Evolutionary conservation across 2,888 invertebrate genomes (phyloP).

Genomic region (Drosophila tanythrix): DNA sequence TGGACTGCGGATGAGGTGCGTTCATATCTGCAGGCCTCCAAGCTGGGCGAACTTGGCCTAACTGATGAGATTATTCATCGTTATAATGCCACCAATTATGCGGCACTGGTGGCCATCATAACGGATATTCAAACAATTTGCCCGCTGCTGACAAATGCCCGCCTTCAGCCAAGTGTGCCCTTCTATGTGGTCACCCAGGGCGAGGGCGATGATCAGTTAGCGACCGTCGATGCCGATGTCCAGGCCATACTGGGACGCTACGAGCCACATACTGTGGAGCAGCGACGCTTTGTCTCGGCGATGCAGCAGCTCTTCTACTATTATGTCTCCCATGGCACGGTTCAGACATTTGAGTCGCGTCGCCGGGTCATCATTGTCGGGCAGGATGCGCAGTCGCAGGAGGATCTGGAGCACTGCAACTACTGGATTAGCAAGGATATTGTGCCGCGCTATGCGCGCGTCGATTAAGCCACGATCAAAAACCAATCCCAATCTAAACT

Average conservation of each 20-base stretch:
- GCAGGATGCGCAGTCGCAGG: slow-evolving; percentile 89
- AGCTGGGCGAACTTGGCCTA: slow-evolving; percentile 88
- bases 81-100: slow-evolving; percentile 89
- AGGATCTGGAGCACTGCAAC: slow-evolving; percentile 90
- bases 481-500: background rate
- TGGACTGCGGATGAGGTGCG: slow-evolving; percentile 89
- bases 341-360: slow-evolving; percentile 87
- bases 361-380: slow-evolving; percentile 88
- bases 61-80: slow-evolving; percentile 88
- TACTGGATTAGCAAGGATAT: slow-evolving; percentile 91
- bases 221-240: slow-evolving; percentile 89
- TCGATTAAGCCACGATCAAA: slow-evolving; percentile 87
- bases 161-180: slow-evolving; percentile 88
- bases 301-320: slow-evolving; percentile 94
- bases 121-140: slow-evolving; percentile 92
- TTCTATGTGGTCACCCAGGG: slow-evolving; percentile 90
- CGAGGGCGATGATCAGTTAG: slow-evolving; percentile 85
- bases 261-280: slow-evolving; percentile 89
- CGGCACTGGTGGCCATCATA: slow-evolving; percentile 89
- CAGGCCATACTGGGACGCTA: slow-evolving; percentile 92
- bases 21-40: slow-evolving; percentile 86
- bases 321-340: slow-evolving; percentile 91
- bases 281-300: slow-evolving; percentile 90
- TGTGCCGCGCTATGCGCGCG: slow-evolving; percentile 90
- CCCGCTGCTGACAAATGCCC: slow-evolving; percentile 89